phyloP scores from a whole-genome alignment of 2,797 vertebrate genomes.

The Gobio occitaniae region DNA sequence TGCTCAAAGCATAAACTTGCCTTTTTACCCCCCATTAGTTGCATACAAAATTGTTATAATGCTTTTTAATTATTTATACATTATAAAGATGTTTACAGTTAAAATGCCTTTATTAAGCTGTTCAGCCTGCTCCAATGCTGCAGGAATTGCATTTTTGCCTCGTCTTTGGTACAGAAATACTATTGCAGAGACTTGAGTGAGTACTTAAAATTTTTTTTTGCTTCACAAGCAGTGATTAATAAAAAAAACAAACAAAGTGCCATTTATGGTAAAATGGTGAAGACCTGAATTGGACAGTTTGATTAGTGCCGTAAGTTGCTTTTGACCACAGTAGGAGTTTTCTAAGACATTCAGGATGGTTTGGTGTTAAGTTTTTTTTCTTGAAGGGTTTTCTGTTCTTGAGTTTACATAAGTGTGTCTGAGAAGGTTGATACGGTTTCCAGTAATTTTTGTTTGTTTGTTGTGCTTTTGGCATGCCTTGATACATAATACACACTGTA shows the following conservation, averaged over 20 bases:
- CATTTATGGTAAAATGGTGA: neutral
- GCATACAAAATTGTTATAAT: neutral
- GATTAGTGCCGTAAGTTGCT: neutral
- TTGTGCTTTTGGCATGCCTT: constrained; percentile 24
- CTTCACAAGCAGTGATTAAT: neutral
- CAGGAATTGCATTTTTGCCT: neutral
- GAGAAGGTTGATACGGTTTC: neutral
- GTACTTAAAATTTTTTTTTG: neutral
- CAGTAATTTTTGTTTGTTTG: neutral
- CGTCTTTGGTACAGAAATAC: neutral
- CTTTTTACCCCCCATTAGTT: constrained; percentile 16
- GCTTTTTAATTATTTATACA: constrained; percentile 37
- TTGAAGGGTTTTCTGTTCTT: neutral
- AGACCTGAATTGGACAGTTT: neutral
- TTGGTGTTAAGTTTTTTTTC: neutral
- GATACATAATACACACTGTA: neutral
- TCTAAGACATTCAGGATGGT: neutral
- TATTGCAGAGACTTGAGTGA: neutral
- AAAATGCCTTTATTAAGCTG: constrained; percentile 39
- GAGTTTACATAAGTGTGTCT: neutral
- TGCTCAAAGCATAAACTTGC: constrained; percentile 15
- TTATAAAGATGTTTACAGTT: constrained; percentile 45
- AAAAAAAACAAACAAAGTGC: neutral
- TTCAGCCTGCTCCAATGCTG: neutral
- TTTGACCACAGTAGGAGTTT: neutral